These are phyloP conservation scores for Cotesia typhae DNA, from an alignment of 1,140 invertebrate species.

Conservation along the genomic window DNA sequence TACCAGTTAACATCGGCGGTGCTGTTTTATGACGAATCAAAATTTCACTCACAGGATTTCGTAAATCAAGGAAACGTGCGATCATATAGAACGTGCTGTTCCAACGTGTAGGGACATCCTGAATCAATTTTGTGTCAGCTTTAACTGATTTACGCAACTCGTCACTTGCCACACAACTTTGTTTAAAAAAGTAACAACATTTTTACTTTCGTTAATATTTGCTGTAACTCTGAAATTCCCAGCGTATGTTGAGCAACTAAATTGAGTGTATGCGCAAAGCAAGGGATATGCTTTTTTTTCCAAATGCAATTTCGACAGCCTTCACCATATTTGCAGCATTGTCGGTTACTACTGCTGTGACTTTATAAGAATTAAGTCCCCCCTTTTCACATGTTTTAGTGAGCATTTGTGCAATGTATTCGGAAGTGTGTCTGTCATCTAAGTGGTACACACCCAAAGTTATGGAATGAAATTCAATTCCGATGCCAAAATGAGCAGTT, in stretches of 20 bases:
- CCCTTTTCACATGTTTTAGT: constrained; percentile 51
- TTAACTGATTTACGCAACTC: not conserved
- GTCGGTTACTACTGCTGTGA: constrained; percentile 21
- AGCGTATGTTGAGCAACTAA: constrained; percentile 18
- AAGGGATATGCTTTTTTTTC: constrained; percentile 22
- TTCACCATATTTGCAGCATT: constrained; percentile 24
- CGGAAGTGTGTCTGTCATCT: constrained; percentile 50
- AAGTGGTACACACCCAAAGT: constrained; percentile 50
- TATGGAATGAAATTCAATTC: constrained; percentile 40
- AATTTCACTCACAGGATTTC: constrained; percentile 48
- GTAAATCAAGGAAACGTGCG: constrained; percentile 52
- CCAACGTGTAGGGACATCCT: constrained; percentile 52
- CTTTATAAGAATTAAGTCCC: constrained; percentile 40
- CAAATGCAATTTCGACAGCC: constrained; percentile 16
- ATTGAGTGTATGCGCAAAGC: constrained; percentile 26
- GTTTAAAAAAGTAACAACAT: constrained; percentile 35
- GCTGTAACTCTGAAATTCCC: not conserved
- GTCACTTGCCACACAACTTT: constrained; percentile 49
- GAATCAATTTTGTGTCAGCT: constrained; percentile 26
- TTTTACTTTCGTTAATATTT: not conserved
- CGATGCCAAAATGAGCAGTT: constrained; percentile 45
- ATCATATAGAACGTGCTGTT: constrained; percentile 58
- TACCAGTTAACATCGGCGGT: constrained; percentile 51
- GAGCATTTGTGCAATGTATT: constrained; percentile 50
- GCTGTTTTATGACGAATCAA: constrained; percentile 48